Evolutionary conservation across 1,140 invertebrate genomes (phyloP).

Genomic region (Atta texana): DNA sequence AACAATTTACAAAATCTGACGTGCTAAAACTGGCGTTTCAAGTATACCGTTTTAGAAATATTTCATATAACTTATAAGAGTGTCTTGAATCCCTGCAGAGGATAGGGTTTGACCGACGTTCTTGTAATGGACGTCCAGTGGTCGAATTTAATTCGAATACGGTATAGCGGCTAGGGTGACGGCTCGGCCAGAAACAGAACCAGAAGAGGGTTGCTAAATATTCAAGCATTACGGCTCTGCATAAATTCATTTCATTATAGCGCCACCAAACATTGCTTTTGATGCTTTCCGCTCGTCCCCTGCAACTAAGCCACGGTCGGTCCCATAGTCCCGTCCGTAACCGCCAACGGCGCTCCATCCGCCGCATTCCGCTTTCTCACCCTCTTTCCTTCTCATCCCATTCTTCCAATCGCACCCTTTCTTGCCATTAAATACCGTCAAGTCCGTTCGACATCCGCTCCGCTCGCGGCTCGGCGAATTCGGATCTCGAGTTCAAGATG

Average conservation of each 20-base stretch:
- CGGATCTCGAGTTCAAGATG: slow-evolving; percentile 21
- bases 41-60: slow-evolving; percentile 41
- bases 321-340: slow-evolving; percentile 77
- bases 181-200: slow-evolving; percentile 83
- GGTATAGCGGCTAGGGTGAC: slow-evolving; percentile 78
- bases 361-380: slow-evolving; percentile 76
- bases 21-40: not conserved
- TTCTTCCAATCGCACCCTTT: slow-evolving; percentile 80
- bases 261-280: slow-evolving; percentile 89
- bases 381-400: slow-evolving; percentile 77
- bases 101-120: slow-evolving; percentile 57
- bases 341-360: slow-evolving; percentile 77
- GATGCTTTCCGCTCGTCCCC: slow-evolving; percentile 83
- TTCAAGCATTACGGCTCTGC: slow-evolving; percentile 89
- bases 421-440: slow-evolving; percentile 73
- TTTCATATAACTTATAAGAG: slow-evolving; percentile 48
- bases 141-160: slow-evolving; percentile 79
- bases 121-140: slow-evolving; percentile 75
- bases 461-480: slow-evolving; percentile 52
- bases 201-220: slow-evolving; percentile 87
- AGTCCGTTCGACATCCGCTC: slow-evolving; percentile 61
- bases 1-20: slow-evolving; percentile 1
- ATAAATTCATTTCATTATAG: slow-evolving; percentile 89
- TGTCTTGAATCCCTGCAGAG: slow-evolving; percentile 43
- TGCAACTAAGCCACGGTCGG: slow-evolving; percentile 79